Evolutionary conservation across 1,140 invertebrate species (phyloP), one percentile per base, ranked within the genome.

Genomic region (Bombus confusus): DNA sequence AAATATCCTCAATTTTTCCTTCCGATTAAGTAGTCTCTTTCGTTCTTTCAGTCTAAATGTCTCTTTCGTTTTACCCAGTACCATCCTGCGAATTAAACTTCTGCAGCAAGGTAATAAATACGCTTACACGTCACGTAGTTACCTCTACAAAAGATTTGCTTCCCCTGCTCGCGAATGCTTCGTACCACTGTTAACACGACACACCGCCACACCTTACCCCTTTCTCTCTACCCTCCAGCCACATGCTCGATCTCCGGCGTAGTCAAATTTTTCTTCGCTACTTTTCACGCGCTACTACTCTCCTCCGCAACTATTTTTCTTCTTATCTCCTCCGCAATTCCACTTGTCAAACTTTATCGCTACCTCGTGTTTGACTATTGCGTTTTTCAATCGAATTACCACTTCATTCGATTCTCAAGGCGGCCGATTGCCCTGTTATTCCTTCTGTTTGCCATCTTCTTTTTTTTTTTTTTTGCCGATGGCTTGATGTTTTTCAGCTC

Each of bases 61-160:
- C 72, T 72, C 31, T 75, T 62, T 71, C 66, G 52, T 28, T 83
- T 47, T 57, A 73, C 8, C n/a, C 57, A 52, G 28, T n/a, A 2
- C 22, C 28, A n/a, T 13, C 71, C 68, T 75, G 22, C 76, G 84
- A 91, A 91, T 91, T 87, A 91, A 66, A 91, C 86, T 87, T 83
- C 64, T 22, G 47, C 69, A 78, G 15, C 13, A 77, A 80, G 62
- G 71, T 39, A 86, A 87, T 91, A 91, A 91, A 87, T 91, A 75
- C 81, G 71, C 78, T 89, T 86, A 79, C 84, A 88, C 75, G 66
- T 86, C 78, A 80, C 76, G 88, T 90, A 87, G 62, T 69, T 62
- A n/a, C 74, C n/a, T 80, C 76, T 34, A 41, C 52, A 57, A 59
- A 85, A 90, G 88, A 90, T 90, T 89, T 89, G 81, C 81, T 76